Conservation (phyloP, 1,140 invertebrate genomes). For the Bombus confusus region DNA sequence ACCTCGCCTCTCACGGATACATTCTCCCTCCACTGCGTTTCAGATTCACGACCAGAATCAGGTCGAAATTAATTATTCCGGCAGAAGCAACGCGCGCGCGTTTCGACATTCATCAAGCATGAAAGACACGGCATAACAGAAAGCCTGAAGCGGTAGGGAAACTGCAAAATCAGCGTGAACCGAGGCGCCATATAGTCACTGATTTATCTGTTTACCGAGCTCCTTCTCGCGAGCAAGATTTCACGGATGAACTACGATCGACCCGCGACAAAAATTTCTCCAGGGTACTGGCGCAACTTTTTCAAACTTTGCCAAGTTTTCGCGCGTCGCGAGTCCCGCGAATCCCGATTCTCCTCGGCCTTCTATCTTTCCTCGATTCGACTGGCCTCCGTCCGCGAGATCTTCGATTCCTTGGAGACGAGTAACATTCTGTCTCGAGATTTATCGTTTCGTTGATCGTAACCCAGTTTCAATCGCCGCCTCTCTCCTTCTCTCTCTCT, state of each 20-base stretch:
- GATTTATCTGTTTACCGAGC: constrained; percentile 75
- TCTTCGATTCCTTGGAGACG: constrained; percentile 17
- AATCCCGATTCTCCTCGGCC: not conserved
- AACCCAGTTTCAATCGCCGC: constrained; percentile 36
- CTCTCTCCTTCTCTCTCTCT: not conserved
- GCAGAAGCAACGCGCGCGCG: not conserved
- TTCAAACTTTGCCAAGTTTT: constrained; percentile 33
- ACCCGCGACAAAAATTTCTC: constrained; percentile 4
- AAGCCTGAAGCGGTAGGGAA: constrained; percentile 38
- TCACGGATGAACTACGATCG: constrained; percentile 38
- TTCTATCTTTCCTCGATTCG: not conserved
- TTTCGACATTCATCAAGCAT: not conserved
- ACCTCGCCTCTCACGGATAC: too few species aligned
- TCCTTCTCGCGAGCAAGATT: constrained; percentile 47
- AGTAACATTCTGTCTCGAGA: constrained; percentile 23
- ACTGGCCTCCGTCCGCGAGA: not conserved
- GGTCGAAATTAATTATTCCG: constrained; percentile 7
- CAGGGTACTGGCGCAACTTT: constrained; percentile 35
- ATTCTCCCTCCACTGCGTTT: not conserved
- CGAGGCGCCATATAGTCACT: constrained; percentile 50
- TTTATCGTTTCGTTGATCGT: constrained; percentile 54
- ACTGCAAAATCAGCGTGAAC: constrained; percentile 68
- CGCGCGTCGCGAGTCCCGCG: not conserved
- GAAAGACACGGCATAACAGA: not conserved
- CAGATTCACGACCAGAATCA: not conserved